Percentiles rank a stretch among this genome's conserved stretches.
phyloP scores from a whole-genome alignment of 2,113 vertebrate species.

The Rostratula benghalensis region DNA sequence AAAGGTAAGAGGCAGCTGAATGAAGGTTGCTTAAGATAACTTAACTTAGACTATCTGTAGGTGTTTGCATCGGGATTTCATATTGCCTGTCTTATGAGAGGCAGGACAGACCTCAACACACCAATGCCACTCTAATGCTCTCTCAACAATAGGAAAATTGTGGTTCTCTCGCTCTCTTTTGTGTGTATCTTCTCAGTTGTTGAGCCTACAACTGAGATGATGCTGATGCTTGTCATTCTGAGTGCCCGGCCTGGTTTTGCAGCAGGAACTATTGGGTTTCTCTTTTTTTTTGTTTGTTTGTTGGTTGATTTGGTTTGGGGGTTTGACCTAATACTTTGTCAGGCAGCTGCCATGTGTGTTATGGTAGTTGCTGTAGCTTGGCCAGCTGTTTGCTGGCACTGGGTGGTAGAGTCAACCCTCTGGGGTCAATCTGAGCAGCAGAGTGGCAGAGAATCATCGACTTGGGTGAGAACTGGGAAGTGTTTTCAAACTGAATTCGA shows the following conservation, averaged over 20 bases:
- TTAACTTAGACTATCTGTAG: neutral
- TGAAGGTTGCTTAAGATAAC: neutral
- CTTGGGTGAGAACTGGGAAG: accelerated
- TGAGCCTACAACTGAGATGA: neutral
- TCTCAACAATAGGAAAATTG: neutral
- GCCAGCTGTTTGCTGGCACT: neutral
- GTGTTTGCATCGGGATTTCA: neutral
- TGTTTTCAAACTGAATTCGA: neutral
- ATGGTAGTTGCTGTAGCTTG: neutral
- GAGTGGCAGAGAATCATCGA: neutral
- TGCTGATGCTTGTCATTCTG: neutral
- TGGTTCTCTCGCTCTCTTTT: neutral
- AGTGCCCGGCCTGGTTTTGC: neutral
- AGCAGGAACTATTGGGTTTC: neutral
- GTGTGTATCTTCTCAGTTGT: neutral
- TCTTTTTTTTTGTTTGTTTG: neutral
- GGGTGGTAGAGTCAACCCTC: neutral
- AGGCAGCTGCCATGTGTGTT: neutral
- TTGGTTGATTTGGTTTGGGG: neutral
- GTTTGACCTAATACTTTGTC: neutral
- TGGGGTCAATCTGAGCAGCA: neutral
- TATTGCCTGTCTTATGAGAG: neutral
- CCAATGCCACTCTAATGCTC: neutral
- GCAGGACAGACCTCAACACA: neutral
- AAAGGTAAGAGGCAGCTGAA: neutral